phyloP scores from a whole-genome alignment of 2,113 vertebrate genomes.

The Varanus salvator region DNA sequence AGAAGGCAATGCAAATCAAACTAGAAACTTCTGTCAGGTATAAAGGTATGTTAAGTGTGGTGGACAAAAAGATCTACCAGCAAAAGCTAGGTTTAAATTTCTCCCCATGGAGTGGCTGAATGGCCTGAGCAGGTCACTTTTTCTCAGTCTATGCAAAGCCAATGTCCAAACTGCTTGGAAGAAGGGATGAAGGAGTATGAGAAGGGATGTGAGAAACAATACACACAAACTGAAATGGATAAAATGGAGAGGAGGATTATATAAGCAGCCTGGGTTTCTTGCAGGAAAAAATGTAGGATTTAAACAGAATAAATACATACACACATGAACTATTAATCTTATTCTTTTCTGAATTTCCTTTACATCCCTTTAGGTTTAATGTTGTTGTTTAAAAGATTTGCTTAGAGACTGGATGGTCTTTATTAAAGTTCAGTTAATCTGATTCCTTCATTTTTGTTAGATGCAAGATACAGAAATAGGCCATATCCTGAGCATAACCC shows the following conservation, averaged over 20 bases:
- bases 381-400: no score
- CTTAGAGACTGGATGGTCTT: no score
- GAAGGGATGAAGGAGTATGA: neutral
- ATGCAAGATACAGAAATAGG: no score
- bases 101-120: neutral
- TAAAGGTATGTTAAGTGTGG: neutral
- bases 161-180: neutral
- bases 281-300: no score
- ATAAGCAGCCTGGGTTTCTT: no score
- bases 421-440: no score
- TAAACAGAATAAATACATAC: no score
- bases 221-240: no score
- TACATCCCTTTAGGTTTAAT: neutral
- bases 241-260: no score
- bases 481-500: no score
- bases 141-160: neutral
- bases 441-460: no score
- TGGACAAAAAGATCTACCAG: neutral
- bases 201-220: neutral
- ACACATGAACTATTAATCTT: neutral
- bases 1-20: neutral
- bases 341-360: neutral
- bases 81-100: neutral
- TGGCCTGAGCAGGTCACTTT: neutral
- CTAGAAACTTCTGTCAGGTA: slow-evolving; percentile 34